These are phyloP conservation scores for Turritopsis dohrnii DNA, from an alignment of 30 jellyfish, hydroid and myxozoan genomes.

Conservation along the genomic window DNA sequence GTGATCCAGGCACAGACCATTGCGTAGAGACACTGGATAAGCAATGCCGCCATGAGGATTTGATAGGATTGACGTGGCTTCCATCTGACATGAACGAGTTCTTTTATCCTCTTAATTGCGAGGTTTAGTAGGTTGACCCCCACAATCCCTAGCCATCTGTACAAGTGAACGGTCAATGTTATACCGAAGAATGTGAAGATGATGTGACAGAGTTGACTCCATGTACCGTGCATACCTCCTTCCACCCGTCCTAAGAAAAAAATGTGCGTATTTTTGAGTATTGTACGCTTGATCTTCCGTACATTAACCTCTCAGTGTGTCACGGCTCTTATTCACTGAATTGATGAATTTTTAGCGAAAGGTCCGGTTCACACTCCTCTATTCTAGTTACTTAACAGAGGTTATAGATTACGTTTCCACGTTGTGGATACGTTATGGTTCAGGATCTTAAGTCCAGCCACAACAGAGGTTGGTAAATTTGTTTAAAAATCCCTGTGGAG, in stretches of 20 bases:
- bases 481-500: too few species aligned
- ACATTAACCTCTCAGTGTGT: too few species aligned
- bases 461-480: too few species aligned
- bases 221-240: not conserved
- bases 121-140: conserved; percentile 38
- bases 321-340: too few species aligned
- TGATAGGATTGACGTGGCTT: not conserved
- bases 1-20: not conserved
- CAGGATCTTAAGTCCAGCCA: too few species aligned
- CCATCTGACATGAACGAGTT: not conserved
- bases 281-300: too few species aligned
- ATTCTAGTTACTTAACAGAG: too few species aligned
- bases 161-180: not conserved
- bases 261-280: too few species aligned
- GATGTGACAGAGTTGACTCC: conserved; percentile 2
- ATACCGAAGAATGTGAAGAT: conserved; percentile 15
- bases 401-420: too few species aligned
- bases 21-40: not conserved
- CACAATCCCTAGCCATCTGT: not conserved
- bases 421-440: too few species aligned
- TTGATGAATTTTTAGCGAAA: too few species aligned
- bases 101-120: conserved; percentile 23
- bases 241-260: not conserved
- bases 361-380: too few species aligned
- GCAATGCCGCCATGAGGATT: not conserved